A percentile compares a stretch with the other conserved stretches of the same genome.
These are phyloP conservation scores for Oncorhynchus kisutch DNA, from an alignment of 2,113 vertebrate species.

Conservation along the genomic window DNA sequence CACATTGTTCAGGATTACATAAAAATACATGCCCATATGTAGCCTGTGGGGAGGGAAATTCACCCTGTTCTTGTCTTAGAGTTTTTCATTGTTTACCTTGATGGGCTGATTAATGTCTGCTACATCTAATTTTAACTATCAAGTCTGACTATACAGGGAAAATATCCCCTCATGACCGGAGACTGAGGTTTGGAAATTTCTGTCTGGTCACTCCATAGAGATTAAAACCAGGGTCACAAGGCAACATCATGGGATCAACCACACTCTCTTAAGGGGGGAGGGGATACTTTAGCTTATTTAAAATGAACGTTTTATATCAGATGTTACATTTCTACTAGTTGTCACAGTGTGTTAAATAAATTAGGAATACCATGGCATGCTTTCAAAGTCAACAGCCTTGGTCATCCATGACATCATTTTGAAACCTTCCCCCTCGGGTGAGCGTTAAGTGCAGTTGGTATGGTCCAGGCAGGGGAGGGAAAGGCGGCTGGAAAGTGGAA, in stretches of 20 bases:
- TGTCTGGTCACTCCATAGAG: background rate
- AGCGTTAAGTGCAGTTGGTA: slow-evolving; percentile 1
- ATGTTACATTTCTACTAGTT: background rate
- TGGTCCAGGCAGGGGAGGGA: too few relatives aligned
- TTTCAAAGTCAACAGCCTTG: background rate
- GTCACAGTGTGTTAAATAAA: too few relatives aligned
- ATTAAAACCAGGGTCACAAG: slow-evolving; percentile 14
- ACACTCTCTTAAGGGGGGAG: background rate
- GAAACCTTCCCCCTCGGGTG: slow-evolving; percentile 8
- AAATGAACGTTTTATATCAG: background rate
- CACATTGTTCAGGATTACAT: too few relatives aligned
- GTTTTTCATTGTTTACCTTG: too few relatives aligned
- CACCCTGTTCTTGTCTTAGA: too few relatives aligned
- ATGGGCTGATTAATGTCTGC: too few relatives aligned
- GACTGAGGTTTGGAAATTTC: background rate
- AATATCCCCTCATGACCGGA: too few relatives aligned
- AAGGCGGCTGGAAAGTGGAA: slow-evolving; percentile 53
- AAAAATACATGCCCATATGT: too few relatives aligned
- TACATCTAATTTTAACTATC: too few relatives aligned
- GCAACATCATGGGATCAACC: slow-evolving; percentile 21
- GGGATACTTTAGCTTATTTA: background rate
- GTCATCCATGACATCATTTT: background rate
- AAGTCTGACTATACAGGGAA: too few relatives aligned
- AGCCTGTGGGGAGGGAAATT: too few relatives aligned
- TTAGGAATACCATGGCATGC: background rate